Evolutionary conservation across 1,140 invertebrate species (phyloP), one percentile per base, ranked within the genome.

Genomic region (Bombus superbus): DNA sequence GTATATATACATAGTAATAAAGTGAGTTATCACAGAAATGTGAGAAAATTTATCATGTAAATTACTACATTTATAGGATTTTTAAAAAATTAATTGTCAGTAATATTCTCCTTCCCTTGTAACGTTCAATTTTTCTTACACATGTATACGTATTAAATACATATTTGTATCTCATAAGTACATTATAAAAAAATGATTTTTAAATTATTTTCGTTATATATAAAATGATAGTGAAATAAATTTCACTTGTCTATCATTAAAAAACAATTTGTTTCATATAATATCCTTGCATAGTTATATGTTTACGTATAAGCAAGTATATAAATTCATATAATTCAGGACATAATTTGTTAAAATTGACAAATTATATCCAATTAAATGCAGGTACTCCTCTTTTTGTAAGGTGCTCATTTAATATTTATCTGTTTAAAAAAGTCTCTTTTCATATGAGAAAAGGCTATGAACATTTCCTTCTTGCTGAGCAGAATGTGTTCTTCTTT

Each of bases 381-480:
- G 89, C 89, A 91, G 89, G 89, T 90, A 91, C 89, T 59, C 79
- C 59, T 38, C 13, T 75, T 75, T 75, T 69, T 81, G 25, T 68
- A 35, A 83, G 32, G 83, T 85, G 85, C 47, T 85, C 82, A 53
- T 42, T 53, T 72, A 62, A 53, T 28, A 77, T 62, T 10, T 75
- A 78, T 22, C 44, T 88, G 74, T 78, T 96, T 95, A 98, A 95
- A 97, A 98, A 80, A 98, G 96, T 93, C 98, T 96, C 94, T 98
- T 98, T 93, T 98, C 98, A 93, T 98, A 99, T 86, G 98, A 99
- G 94, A 99, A 99, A 53, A 99, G 96, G 90, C 98, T 98, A 95
- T 99, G 99, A 32, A 99, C 99, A 94, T 98, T 99, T 73, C 99
- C 99, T 96, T 99, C 99, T 73, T 98, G 95, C 94, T 99, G 99